phyloP scores from a whole-genome alignment of 2,113 vertebrate genomes.

The Nyctereutes procyonoides region DNA sequence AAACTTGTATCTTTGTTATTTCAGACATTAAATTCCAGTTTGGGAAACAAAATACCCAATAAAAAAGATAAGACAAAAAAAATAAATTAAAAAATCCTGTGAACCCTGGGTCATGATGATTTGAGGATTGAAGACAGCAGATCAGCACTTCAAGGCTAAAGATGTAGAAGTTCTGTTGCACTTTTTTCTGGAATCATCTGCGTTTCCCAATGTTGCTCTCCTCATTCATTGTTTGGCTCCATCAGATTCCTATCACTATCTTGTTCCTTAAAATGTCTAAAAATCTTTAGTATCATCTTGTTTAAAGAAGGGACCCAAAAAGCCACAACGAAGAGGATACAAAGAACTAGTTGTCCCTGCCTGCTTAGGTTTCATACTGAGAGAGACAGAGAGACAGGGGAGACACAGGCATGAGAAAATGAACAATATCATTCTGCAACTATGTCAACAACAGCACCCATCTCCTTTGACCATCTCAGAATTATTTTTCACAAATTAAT shows the following conservation, averaged over 20 bases:
- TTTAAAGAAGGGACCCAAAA: neutral
- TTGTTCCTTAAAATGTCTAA: neutral
- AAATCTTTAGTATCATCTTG: neutral
- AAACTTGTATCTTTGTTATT: neutral
- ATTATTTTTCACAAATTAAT: conserved; percentile 48
- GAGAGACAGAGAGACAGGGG: neutral
- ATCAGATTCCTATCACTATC: neutral
- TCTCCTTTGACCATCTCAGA: neutral
- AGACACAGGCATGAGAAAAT: neutral
- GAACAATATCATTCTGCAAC: neutral
- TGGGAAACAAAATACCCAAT: conserved; percentile 9
- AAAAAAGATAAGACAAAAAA: neutral
- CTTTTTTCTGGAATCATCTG: neutral
- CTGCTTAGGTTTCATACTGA: neutral
- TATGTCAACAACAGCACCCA: fast-evolving
- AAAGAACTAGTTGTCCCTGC: neutral
- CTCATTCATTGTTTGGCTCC: neutral
- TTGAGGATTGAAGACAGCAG: neutral
- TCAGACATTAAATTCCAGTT: conserved; percentile 34
- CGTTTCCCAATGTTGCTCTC: neutral
- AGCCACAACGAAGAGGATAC: neutral
- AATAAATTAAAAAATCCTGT: neutral
- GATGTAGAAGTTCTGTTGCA: fast-evolving
- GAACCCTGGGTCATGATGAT: neutral
- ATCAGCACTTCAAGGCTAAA: neutral